Base-by-base conservation (phyloP, 2,888 invertebrate species). In the Ferdinandea cuprea region DNA sequence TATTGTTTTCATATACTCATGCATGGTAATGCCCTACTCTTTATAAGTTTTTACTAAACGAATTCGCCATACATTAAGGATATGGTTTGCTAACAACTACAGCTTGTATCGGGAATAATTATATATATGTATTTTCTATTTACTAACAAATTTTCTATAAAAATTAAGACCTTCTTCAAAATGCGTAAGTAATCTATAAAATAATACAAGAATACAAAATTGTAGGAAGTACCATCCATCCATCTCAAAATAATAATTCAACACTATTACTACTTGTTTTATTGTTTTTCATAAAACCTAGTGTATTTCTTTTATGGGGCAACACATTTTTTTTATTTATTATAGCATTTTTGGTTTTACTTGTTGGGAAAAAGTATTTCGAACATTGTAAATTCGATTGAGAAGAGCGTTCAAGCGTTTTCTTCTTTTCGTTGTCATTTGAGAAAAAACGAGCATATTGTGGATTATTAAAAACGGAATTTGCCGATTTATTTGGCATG, bases 381-480 rank as follows among this genome's bases (percentile, higher is more conserved):
- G 56, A 44, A 46, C 37, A 63, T 0, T 28, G 46, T 35, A 56
- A 25, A 30, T 52, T 56, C 9, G 40, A 7, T 42, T 30, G 40
- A 37, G 65, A 28, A 25, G 15, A 5, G n/a, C n/a, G n/a, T 46
- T 72, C 46, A 54, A 54, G 17, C 9, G 15, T 48, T 56, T 19
- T 68, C 25, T 58, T 35, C 15, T 30, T 73, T 42, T 79, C 84
- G 15, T 76, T 74, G 74, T 88, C 88, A 54, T 87, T 85, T 71
- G 87, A 86, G 37, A 90, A 85, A 79, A 90, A 90, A 71, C 88
- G 88, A 19, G 90, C 90, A 81, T 90, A 90, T 77, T 90, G 88
- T 2, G 90, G 90, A 65, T 90, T 89, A 68, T 87, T 86, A 17
- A 90, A 86, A 32, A 90, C 88, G 28, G 88, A 76, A 32, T 80